Conservation (phyloP, 2,888 invertebrate genomes). For the Drosophila cognata region DNA sequence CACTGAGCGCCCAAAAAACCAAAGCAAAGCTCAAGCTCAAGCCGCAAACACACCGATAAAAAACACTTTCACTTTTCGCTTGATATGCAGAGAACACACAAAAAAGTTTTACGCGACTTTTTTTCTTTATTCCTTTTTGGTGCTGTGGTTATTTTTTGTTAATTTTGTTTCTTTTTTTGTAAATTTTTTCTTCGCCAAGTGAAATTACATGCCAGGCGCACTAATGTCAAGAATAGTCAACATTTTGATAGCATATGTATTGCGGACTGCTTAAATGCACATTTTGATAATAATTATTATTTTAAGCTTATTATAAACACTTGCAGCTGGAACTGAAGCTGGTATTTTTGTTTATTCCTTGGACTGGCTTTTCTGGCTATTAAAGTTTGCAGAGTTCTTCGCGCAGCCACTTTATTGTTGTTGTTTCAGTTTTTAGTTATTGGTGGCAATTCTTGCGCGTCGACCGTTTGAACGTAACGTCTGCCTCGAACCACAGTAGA, state of each 20-base stretch:
- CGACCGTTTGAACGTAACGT: conserved; percentile 80
- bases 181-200: conserved; percentile 7
- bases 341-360: conserved; percentile 4
- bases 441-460: conserved; percentile 72
- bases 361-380: conserved; percentile 6
- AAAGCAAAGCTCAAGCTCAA: conserved; percentile 22
- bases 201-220: conserved; percentile 52
- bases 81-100: conserved; percentile 79
- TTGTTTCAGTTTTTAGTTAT: conserved; percentile 21
- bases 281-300: neutral
- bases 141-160: conserved; percentile 6
- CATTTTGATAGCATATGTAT: conserved; percentile 57
- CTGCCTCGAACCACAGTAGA: conserved; percentile 82
- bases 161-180: neutral
- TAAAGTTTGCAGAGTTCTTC: conserved; percentile 28
- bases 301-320: conserved; percentile 1
- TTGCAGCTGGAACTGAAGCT: conserved; percentile 4
- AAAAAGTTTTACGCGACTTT: conserved; percentile 56
- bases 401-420: conserved; percentile 27
- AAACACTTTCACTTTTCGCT: conserved; percentile 78
- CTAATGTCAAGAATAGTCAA: conserved; percentile 64
- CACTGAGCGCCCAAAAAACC: conserved; percentile 44
- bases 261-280: conserved; percentile 9
- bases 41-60: conserved; percentile 31
- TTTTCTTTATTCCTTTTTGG: conserved; percentile 7